These are phyloP conservation scores for Peromyscus melanophrys DNA, from an alignment of 2,797 vertebrate genomes.

Conservation along the genomic window DNA sequence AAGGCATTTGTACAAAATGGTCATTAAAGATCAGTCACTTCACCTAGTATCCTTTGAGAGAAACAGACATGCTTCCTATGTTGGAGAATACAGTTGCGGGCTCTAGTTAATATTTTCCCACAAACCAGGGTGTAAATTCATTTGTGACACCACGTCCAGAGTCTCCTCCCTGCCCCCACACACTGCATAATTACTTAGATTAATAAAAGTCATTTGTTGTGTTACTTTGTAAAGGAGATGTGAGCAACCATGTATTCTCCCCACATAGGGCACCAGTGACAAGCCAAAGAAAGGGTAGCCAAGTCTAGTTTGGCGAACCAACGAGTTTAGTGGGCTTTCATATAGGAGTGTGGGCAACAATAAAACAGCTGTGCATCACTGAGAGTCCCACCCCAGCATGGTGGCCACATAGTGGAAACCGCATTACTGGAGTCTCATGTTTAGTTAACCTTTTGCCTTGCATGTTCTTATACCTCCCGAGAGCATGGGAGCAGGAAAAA, in stretches of 20 bases:
- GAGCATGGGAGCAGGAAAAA: neutral
- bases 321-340: neutral
- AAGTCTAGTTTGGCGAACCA: neutral
- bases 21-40: constrained; percentile 30
- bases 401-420: neutral
- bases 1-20: neutral
- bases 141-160: neutral
- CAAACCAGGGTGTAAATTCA: constrained; percentile 43
- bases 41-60: neutral
- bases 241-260: too few species aligned
- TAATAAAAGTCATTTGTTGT: neutral
- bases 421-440: too few species aligned
- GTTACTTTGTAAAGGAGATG: neutral
- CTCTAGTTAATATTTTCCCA: constrained; percentile 25
- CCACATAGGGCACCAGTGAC: neutral
- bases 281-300: neutral
- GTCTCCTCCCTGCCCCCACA: neutral
- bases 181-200: neutral
- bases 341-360: neutral
- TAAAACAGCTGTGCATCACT: neutral
- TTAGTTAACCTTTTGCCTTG: neutral
- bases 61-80: neutral
- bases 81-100: constrained; percentile 3
- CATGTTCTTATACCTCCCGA: neutral
- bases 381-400: too few species aligned